phyloP scores from a whole-genome alignment of 1,140 invertebrate genomes.

The Habropoda laboriosa region DNA sequence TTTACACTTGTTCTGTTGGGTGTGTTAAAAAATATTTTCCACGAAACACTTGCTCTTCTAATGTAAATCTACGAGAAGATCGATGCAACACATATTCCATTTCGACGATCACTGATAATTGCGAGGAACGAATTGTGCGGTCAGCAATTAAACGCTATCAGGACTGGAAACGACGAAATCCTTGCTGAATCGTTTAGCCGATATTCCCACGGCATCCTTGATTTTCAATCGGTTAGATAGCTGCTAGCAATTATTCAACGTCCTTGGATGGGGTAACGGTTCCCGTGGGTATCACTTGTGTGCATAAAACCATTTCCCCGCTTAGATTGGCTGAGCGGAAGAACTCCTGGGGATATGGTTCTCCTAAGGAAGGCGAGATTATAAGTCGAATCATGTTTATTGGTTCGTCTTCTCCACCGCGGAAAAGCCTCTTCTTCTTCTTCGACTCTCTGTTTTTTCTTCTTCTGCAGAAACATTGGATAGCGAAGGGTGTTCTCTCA shows the following conservation, averaged over 20 bases:
- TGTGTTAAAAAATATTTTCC: too few relatives aligned
- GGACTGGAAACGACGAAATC: conserved; percentile 20
- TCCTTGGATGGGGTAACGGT: conserved; percentile 73
- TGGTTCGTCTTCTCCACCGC: conserved; percentile 30
- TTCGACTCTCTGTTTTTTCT: background rate
- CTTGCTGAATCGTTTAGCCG: conserved; percentile 47
- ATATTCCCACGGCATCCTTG: conserved; percentile 67
- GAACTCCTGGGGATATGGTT: conserved; percentile 52
- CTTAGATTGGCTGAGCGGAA: conserved; percentile 66
- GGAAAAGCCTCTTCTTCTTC: conserved; percentile 1
- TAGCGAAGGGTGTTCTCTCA: background rate
- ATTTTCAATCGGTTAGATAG: conserved; percentile 78
- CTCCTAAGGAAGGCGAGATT: conserved; percentile 62
- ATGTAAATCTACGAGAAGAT: too few relatives aligned
- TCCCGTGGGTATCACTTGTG: conserved; percentile 75
- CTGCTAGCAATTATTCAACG: conserved; percentile 77
- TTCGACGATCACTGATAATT: too few relatives aligned
- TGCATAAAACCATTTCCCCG: conserved; percentile 76
- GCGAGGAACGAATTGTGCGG: background rate
- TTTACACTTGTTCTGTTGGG: too few relatives aligned
- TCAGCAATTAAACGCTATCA: background rate
- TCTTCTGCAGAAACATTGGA: background rate
- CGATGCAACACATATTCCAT: too few relatives aligned
- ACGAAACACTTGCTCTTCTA: too few relatives aligned
- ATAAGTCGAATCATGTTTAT: conserved; percentile 64